Base-by-base conservation (phyloP, 64 coral and sea anemone species). In the Porites lutea region DNA sequence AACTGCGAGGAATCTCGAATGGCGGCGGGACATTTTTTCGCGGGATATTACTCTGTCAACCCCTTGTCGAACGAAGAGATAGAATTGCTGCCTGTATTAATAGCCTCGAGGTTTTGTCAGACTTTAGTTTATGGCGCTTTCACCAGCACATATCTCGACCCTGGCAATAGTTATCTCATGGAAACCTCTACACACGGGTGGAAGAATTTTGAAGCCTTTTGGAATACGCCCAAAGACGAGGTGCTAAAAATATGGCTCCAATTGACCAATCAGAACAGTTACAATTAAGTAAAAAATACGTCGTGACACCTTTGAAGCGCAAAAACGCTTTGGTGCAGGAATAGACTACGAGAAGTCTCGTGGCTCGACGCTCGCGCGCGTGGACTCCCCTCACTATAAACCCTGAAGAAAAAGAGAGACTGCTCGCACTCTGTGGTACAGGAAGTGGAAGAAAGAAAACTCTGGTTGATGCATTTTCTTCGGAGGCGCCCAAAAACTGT, bases 81-180 rank as follows among this genome's bases (percentile, higher is more conserved):
- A 4, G 59, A 51, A 19, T 55, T 94, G 47, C 64, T 94, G 19
- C 79, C 69, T 14, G 11, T 72, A n/a, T 21, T 84, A 14, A 9
- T 94, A n/a, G 79, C 78, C 47, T 71, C 79, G 11, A 73, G 87
- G 13, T 84, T 94, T 64, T 94, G 92, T 77, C 87, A 94, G 54
- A 52, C 74, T 11, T 60, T 94, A 2, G 78, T 89, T 44, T 84
- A 47, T 74, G 92, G 59, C 3, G 78, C 87, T 18, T 89, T 83
- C 43, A 22, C 18, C 47, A 69, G 52, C 55, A 77, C 83, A 77
- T 6, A 59, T 8, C 11, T 83, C 0, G 70, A 85, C 14, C 70
- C 87, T 63, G 59, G 44, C 5, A 89, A 94, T 58, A 69, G 75
- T 21, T 94, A 94, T 64, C 9, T 94, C 22, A 15, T 76, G 77